Conservation (phyloP, 2,888 invertebrate species). For the Stenodema calcarata region DNA sequence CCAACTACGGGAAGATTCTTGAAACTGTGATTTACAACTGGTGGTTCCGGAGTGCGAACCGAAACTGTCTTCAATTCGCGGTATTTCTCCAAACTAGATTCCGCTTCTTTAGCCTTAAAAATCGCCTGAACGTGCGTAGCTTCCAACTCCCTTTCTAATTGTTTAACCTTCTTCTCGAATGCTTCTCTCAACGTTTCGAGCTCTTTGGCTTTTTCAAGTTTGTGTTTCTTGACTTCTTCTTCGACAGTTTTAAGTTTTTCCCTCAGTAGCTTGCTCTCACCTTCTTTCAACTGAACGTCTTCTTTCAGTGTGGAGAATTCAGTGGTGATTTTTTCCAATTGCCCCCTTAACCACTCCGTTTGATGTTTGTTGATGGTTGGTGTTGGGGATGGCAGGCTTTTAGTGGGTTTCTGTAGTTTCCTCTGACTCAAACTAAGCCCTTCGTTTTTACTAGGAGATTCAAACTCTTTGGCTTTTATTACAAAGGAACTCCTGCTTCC, state of each 20-base stretch:
- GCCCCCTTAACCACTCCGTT: constrained; percentile 51
- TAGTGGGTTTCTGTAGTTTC: constrained; percentile 17
- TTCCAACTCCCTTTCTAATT: constrained; percentile 35
- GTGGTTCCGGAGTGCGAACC: constrained; percentile 8
- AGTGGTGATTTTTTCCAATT: constrained; percentile 49
- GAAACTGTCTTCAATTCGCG: constrained; percentile 23
- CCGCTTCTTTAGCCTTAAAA: constrained; percentile 40
- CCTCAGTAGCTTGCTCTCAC: constrained; percentile 48
- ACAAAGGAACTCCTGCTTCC: constrained; percentile 4
- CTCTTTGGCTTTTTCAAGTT: constrained; percentile 33
- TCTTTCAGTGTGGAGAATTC: constrained; percentile 45
- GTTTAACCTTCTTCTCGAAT: constrained; percentile 34
- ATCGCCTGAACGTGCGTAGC: constrained; percentile 29
- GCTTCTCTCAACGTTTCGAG: background rate
- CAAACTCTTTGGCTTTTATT: constrained; percentile 18
- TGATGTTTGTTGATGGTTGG: background rate
- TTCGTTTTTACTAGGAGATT: constrained; percentile 17
- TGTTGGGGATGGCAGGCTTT: constrained; percentile 17
- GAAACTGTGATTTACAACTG: background rate
- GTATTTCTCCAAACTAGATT: constrained; percentile 39
- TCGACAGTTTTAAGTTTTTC: constrained; percentile 44
- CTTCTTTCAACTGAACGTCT: constrained; percentile 46
- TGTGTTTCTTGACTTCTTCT: constrained; percentile 39
- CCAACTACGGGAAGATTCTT: background rate
- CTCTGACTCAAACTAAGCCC: constrained; percentile 25